A percentile compares a stretch with the other conserved stretches of the same genome.
phyloP scores from a whole-genome alignment of 2,113 vertebrate genomes.

The Ophiodon elongatus region DNA sequence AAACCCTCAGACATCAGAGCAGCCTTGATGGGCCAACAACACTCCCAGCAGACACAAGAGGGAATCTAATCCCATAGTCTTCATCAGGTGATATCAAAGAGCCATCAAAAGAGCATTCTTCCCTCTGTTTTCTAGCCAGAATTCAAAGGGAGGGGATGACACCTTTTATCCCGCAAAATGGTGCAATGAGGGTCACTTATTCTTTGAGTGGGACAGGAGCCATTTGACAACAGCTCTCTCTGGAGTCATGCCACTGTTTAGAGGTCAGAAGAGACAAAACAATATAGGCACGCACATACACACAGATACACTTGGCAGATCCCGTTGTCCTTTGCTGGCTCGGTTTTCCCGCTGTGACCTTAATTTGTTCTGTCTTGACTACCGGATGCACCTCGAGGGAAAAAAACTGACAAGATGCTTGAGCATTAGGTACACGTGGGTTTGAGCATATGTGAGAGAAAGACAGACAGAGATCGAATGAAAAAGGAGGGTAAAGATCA shows the following conservation, averaged over 20 bases:
- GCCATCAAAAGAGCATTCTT: constrained; percentile 49
- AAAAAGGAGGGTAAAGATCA: not conserved
- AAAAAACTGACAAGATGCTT: constrained; percentile 64
- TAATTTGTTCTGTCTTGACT: constrained; percentile 85
- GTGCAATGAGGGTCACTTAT: constrained; percentile 54
- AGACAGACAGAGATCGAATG: not conserved
- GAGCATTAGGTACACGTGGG: constrained; percentile 39
- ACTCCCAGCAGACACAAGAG: constrained; percentile 27
- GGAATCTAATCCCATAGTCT: constrained; percentile 33
- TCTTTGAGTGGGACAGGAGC: constrained; percentile 51
- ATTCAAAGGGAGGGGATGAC: constrained; percentile 48
- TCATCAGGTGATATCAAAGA: constrained; percentile 63
- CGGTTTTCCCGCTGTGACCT: constrained; percentile 79
- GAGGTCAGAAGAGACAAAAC: constrained; percentile 54
- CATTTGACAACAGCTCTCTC: constrained; percentile 52
- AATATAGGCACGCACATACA: constrained; percentile 34
- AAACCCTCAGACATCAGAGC: constrained; percentile 33
- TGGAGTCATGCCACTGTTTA: constrained; percentile 63
- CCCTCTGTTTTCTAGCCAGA: constrained; percentile 29
- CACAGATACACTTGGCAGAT: constrained; percentile 53
- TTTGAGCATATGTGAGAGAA: constrained; percentile 44
- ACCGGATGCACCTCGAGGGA: constrained; percentile 73
- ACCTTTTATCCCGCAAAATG: constrained; percentile 64
- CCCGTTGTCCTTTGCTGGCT: constrained; percentile 59
- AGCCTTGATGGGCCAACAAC: constrained; percentile 39